Conservation (phyloP, 2,888 invertebrate species). For the Nebria salina region DNA sequence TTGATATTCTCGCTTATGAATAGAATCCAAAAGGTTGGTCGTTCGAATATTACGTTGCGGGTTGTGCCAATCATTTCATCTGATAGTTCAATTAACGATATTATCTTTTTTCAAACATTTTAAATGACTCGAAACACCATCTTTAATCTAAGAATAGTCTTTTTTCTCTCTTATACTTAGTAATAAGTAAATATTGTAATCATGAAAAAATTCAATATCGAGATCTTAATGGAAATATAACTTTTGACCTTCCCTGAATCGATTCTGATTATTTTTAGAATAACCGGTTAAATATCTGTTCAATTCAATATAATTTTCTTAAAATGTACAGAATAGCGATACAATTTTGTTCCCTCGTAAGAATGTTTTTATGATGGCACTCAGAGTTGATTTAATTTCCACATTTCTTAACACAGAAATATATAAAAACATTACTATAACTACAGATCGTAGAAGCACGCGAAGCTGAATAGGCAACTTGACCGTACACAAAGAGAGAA, state of each 20-base stretch:
- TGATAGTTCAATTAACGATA: background rate
- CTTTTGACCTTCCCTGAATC: no score
- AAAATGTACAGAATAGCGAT: background rate
- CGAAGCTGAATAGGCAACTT: background rate
- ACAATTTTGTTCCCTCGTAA: background rate
- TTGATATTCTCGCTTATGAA: background rate
- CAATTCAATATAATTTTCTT: background rate
- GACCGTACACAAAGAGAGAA: constrained; percentile 2
- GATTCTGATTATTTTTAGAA: background rate
- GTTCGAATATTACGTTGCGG: background rate
- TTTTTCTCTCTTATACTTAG: background rate
- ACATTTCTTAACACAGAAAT: background rate
- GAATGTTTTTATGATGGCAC: background rate
- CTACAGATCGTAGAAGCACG: constrained; percentile 3
- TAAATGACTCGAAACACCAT: background rate
- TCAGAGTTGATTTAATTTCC: constrained; percentile 12
- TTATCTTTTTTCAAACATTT: background rate
- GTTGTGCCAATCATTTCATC: background rate
- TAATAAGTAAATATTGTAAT: no score
- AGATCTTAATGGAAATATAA: no score
- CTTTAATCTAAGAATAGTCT: background rate
- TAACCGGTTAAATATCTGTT: background rate
- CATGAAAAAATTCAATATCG: no score
- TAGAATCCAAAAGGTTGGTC: background rate
- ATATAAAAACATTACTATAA: background rate